A percentile compares a stretch with the other conserved stretches of the same genome.
Evolutionary conservation across 2,797 vertebrate species (phyloP).

Genomic region (Galagoides demidoff): DNA sequence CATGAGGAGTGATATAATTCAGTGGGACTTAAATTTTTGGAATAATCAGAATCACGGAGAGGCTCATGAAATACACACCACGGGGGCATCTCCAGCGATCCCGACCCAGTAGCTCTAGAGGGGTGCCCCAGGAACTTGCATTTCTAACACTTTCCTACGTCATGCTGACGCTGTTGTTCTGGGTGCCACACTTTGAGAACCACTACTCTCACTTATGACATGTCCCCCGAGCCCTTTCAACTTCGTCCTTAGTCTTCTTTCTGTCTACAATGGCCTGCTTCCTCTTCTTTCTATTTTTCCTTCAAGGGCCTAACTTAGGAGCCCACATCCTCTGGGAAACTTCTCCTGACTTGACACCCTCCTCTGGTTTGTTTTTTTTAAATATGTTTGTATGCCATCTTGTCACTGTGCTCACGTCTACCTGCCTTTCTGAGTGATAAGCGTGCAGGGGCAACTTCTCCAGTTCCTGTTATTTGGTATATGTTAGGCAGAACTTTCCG

Average conservation of each 20-base stretch:
- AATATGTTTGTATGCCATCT: not conserved
- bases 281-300: not conserved
- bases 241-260: not conserved
- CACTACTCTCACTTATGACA: fast-evolving
- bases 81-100: too few species aligned
- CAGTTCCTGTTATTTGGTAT: not conserved
- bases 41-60: not conserved
- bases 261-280: not conserved
- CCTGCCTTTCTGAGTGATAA: not conserved
- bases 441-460: not conserved
- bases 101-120: not conserved
- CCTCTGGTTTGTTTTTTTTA: not conserved
- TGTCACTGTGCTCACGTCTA: not conserved
- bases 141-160: not conserved
- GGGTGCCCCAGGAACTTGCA: fast-evolving
- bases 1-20: not conserved
- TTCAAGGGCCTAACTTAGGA: not conserved
- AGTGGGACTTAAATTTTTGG: not conserved
- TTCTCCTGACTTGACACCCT: not conserved
- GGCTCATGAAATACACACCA: not conserved
- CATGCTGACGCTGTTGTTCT: not conserved
- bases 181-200: not conserved
- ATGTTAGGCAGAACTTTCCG: not conserved
- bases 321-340: not conserved
- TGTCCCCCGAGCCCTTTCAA: not conserved